Conservation (phyloP, 2,113 vertebrate genomes). For the Gopherus flavomarginatus region DNA sequence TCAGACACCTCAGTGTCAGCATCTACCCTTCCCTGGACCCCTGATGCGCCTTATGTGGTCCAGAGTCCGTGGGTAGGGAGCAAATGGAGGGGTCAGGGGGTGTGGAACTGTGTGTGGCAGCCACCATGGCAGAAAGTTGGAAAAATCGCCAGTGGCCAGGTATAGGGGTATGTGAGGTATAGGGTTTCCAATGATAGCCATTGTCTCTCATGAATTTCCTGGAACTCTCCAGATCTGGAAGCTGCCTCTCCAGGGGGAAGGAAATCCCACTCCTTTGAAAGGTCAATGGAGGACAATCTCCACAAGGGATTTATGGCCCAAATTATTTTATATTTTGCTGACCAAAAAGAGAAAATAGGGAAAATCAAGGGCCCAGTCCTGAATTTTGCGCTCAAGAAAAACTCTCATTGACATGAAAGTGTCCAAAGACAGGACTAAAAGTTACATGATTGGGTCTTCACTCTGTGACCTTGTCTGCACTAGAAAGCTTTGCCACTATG, state of each 20-base stretch:
- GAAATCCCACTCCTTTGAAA: fast-evolving
- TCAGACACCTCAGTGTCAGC: background rate
- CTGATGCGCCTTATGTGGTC: background rate
- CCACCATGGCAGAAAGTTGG: background rate
- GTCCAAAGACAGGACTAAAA: background rate
- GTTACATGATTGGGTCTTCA: background rate
- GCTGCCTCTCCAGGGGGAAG: background rate
- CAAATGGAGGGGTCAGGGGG: background rate
- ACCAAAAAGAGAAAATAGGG: background rate
- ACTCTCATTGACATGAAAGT: background rate
- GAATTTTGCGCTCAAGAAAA: background rate
- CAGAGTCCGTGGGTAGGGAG: background rate
- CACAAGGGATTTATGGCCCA: background rate
- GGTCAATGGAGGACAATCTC: background rate
- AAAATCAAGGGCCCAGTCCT: background rate
- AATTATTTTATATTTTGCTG: background rate
- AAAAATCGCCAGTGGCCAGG: background rate
- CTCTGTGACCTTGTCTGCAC: background rate
- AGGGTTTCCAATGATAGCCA: fast-evolving
- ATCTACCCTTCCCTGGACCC: background rate
- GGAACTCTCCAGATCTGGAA: background rate
- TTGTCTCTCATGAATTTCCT: background rate
- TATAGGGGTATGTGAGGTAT: fast-evolving
- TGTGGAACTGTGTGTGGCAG: background rate
- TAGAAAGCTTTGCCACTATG: background rate